Conservation (phyloP, 2,888 invertebrate genomes). For the Agriopis marginaria region DNA sequence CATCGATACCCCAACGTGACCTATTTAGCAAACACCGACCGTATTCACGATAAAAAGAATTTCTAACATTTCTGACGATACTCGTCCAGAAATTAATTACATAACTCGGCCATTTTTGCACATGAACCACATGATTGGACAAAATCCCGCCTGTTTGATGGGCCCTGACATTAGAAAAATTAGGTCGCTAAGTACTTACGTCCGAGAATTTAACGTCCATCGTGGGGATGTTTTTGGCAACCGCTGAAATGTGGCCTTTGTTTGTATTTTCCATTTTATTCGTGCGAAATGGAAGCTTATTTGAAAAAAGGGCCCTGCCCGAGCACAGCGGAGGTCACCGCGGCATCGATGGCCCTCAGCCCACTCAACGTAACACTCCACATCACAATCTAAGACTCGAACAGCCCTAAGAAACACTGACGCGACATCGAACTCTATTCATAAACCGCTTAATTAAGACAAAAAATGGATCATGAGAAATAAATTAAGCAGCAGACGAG, state of each 20-base stretch:
- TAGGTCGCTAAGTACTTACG: slow-evolving; percentile 63
- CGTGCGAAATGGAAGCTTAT: slow-evolving; percentile 52
- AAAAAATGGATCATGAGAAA: slow-evolving; percentile 51
- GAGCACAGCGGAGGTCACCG: slow-evolving; percentile 61
- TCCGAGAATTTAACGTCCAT: slow-evolving; percentile 73
- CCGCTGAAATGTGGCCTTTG: slow-evolving; percentile 63
- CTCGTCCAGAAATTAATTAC: slow-evolving; percentile 9
- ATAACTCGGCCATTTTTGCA: slow-evolving; percentile 24
- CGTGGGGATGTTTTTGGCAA: slow-evolving; percentile 63
- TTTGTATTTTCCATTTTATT: slow-evolving; percentile 62
- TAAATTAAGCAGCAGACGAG: slow-evolving; percentile 61
- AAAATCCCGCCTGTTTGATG: slow-evolving; percentile 11
- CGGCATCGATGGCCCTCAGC: slow-evolving; percentile 55
- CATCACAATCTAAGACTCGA: slow-evolving; percentile 57
- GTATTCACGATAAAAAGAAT: not conserved
- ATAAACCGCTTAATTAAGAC: slow-evolving; percentile 18
- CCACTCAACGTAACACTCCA: slow-evolving; percentile 60
- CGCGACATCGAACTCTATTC: slow-evolving; percentile 6
- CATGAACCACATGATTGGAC: slow-evolving; percentile 9
- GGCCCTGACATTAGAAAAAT: slow-evolving; percentile 3
- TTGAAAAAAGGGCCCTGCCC: slow-evolving; percentile 54
- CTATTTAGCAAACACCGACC: slow-evolving; percentile 35
- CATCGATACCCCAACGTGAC: slow-evolving; percentile 38
- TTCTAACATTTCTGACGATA: not conserved
- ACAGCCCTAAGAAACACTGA: slow-evolving; percentile 16